Evolutionary conservation across 1,140 invertebrate species (phyloP), one percentile per base, ranked within the genome.

Genomic region (Formica selysi): DNA sequence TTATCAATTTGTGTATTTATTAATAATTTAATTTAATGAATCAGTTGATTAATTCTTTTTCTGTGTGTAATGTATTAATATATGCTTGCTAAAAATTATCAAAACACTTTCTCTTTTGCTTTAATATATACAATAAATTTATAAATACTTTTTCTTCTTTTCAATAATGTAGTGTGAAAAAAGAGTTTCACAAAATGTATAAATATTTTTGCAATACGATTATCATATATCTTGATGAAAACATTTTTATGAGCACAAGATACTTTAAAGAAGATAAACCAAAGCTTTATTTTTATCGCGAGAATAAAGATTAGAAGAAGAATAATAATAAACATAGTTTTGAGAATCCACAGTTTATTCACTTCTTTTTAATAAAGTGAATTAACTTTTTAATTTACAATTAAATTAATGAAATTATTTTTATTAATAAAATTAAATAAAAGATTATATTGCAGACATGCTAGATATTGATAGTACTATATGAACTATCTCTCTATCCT

Each of bases 1-100:
- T 59, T 74, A 74, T 74, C 11, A 74, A 76, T 59, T 76, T 1
- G 22, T 1, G 32, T 26, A 61, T 41, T 61, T 41, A 59, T 76
- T 59, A 11, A 6, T 11, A 13, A 32, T 19, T 74, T 36, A 74
- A 10, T 41, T 41, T 8, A 57, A 57, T 36, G 19, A 57, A 6
- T n/a, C 10, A 57, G 51, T n/a, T 59, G 8, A 48, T 74, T 74
- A 3, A 10, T 74, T 10, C 22, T 51, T 74, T 57, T 26, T 38
- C 57, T 22, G 4, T 22, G n/a, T 59, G 3, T 2, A 29, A 29
- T 29, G 26, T 26, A 22, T 2, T 16, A 68, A 0, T 36, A 57
- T 3, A 32, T 2, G 19, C 6, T 54, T 54, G 10, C 32, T 36
- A 57, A 36, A 57, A 51, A 36, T 51, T 51, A 4, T 4, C 16